Base-by-base conservation (phyloP, 2,113 vertebrate genomes). In the Chloebia gouldiae region DNA sequence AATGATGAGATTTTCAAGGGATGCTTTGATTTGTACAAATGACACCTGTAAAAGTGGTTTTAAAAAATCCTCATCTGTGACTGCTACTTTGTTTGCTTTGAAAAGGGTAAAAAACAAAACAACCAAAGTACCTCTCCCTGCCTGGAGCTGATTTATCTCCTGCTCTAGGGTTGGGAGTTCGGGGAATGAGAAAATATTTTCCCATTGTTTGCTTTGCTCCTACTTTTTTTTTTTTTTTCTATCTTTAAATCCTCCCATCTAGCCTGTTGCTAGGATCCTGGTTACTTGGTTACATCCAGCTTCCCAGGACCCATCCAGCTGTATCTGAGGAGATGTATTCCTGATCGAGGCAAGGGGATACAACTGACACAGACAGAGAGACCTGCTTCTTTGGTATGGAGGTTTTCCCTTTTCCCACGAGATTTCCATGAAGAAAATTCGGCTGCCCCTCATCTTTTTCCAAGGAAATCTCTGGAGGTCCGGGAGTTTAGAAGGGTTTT, bases 1-100 rank as follows among this genome's bases (percentile, higher is more conserved):
- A 97, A 97, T 95, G 97, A 97, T 77, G 91, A 93, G 78, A 96
- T 98, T 97, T 98, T 97, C 86, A 97, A 95, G 96, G 95, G 97
- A 94, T 63, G 95, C 97, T 96, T 97, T 92, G 94, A 96, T 98
- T 98, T 98, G 98, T 98, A 98, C 94, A 93, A 97, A 98, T 92
- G 96, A 95, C 91, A 93, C 94, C 97, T 90, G 97, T 96, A 96
- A 97, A 98, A 97, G 96, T 96, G 96, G 95, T 98, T 97, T 97
- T 10, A 96, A 82, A 72, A 89, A 95, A 96, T 37, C 83, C 51
- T 95, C 65, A 61, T 72, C 50, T 27, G 73, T 53, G 56, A 77
- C 92, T 78, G 83, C 10, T 72, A 66, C 42, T 95, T 92, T 93
- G 9, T 85, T 88, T 90, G 79, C 83, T 65, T 86, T 75, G 13